A percentile compares a stretch with the other conserved stretches of the same genome.
Evolutionary conservation across 2,797 vertebrate genomes (phyloP).

Genomic region (Tachyglossus aculeatus): DNA sequence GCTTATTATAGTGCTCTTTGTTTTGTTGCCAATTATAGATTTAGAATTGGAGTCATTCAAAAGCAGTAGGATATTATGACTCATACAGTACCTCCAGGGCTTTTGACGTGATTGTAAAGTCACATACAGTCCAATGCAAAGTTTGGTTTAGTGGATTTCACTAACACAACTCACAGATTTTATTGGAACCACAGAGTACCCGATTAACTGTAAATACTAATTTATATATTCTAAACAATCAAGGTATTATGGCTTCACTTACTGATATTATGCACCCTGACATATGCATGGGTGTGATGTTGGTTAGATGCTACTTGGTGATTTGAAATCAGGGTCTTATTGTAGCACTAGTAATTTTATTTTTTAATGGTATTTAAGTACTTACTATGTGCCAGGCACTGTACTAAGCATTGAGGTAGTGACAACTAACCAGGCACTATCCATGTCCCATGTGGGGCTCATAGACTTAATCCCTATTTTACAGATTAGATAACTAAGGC

Average conservation of each 20-base stretch:
- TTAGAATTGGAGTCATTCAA: slow-evolving; percentile 67
- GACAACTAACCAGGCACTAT: too few relatives aligned
- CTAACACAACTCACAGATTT: slow-evolving; percentile 14
- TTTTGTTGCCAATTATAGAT: slow-evolving; percentile 70
- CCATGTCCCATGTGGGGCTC: too few relatives aligned
- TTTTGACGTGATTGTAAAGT: slow-evolving; percentile 57
- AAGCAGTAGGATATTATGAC: slow-evolving; percentile 68
- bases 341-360: background rate
- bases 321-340: background rate
- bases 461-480: too few relatives aligned
- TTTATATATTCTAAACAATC: slow-evolving; percentile 16
- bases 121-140: slow-evolving; percentile 2
- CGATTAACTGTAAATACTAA: slow-evolving; percentile 33
- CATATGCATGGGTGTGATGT: background rate
- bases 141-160: slow-evolving; percentile 37
- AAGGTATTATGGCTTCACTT: background rate
- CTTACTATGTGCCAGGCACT: too few relatives aligned
- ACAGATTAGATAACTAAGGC: too few relatives aligned
- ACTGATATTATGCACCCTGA: slow-evolving; percentile 42
- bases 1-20: slow-evolving; percentile 68
- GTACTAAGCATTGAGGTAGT: too few relatives aligned
- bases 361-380: too few relatives aligned
- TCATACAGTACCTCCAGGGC: slow-evolving; percentile 67
- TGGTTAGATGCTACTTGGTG: background rate
- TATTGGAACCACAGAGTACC: slow-evolving; percentile 29